These are phyloP conservation scores for Echinops telfairi DNA, from an alignment of 2,113 vertebrate species.

Conservation along the genomic window DNA sequence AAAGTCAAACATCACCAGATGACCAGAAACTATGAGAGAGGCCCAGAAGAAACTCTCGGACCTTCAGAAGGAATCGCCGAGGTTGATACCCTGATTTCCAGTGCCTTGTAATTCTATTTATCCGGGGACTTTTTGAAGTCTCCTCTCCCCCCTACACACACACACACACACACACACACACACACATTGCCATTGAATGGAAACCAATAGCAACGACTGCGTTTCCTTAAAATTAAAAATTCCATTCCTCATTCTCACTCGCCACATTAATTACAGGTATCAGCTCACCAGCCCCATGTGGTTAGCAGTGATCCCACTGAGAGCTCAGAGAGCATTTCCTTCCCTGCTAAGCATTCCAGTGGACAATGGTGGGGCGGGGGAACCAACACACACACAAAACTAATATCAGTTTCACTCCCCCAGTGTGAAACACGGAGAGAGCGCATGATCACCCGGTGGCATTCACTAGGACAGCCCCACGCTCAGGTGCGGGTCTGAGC, in stretches of 20 bases:
- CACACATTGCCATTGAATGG: not conserved
- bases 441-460: not conserved
- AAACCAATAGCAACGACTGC: not conserved
- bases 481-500: conserved; percentile 11
- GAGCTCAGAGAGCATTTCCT: not conserved
- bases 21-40: not conserved
- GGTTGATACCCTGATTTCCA: too few relatives aligned
- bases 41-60: not conserved
- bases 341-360: not conserved
- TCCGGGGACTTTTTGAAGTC: too few relatives aligned
- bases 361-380: not conserved
- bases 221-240: not conserved
- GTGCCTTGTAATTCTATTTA: too few relatives aligned
- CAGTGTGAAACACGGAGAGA: not conserved
- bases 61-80: too few relatives aligned
- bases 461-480: not conserved
- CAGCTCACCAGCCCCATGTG: not conserved
- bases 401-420: not conserved
- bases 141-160: too few relatives aligned
- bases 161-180: too few relatives aligned
- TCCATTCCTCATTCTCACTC: not conserved
- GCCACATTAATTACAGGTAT: conserved; percentile 21
- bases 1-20: too few relatives aligned
- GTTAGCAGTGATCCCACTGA: not conserved
- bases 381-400: not conserved